Percentiles rank a stretch among this genome's conserved stretches.
These are phyloP conservation scores for Clivina fossor DNA, from an alignment of 2,888 invertebrate genomes.

Conservation along the genomic window DNA sequence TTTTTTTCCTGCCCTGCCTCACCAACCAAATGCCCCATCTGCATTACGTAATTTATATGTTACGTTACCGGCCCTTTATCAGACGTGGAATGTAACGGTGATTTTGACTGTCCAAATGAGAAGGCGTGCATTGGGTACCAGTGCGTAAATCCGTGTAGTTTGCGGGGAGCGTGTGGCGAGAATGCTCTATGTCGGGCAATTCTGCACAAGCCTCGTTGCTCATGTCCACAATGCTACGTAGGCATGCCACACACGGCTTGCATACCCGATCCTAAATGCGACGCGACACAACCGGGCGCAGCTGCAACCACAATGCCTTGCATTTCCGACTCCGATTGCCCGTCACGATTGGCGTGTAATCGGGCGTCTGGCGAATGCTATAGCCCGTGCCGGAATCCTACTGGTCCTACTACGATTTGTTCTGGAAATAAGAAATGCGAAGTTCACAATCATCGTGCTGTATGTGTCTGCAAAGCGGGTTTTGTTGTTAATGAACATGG, in stretches of 20 bases:
- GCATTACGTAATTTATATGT: not conserved
- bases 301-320: constrained; percentile 59
- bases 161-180: constrained; percentile 84
- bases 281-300: constrained; percentile 62
- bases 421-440: constrained; percentile 84
- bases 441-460: constrained; percentile 80
- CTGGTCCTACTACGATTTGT: constrained; percentile 68
- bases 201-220: constrained; percentile 82
- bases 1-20: constrained; percentile 55
- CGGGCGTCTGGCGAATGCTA: constrained; percentile 69
- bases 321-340: constrained; percentile 69
- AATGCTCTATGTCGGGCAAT: constrained; percentile 87
- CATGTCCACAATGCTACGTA: constrained; percentile 84
- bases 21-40: constrained; percentile 36
- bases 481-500: constrained; percentile 86
- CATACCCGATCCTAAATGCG: constrained; percentile 77
- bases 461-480: constrained; percentile 87
- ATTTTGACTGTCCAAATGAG: constrained; percentile 89
- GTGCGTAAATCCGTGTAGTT: constrained; percentile 88
- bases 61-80: constrained; percentile 40
- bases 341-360: constrained; percentile 74
- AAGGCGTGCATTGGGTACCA: constrained; percentile 88
- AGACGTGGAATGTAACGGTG: constrained; percentile 78
- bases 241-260: constrained; percentile 81
- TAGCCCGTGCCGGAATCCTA: constrained; percentile 73